Conservation (phyloP, 2,113 vertebrate genomes). For the Cavia aperea region DNA sequence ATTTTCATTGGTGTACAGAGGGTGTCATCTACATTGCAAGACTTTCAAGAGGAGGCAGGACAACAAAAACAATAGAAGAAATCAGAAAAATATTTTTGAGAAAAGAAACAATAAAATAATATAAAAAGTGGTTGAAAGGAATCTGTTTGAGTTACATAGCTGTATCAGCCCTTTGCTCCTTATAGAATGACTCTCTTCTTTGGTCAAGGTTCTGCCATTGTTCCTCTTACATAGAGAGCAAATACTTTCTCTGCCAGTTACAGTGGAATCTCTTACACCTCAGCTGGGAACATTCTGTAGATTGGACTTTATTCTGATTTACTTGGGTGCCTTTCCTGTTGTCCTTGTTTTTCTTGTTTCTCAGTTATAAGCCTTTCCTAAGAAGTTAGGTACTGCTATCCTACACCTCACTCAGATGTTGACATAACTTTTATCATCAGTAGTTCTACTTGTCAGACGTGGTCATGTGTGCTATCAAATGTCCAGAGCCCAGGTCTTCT, state of each 20-base stretch:
- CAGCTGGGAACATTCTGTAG: slow-evolving; percentile 52
- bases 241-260: slow-evolving; percentile 57
- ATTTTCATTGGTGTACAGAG: slow-evolving; percentile 32
- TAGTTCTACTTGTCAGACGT: slow-evolving; percentile 39
- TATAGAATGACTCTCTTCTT: slow-evolving; percentile 18
- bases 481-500: slow-evolving; percentile 11
- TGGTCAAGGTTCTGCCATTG: slow-evolving; percentile 29
- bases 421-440: slow-evolving; percentile 52
- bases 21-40: background rate
- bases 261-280: slow-evolving; percentile 49
- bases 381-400: slow-evolving; percentile 17
- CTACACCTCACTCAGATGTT: slow-evolving; percentile 33
- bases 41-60: background rate
- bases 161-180: background rate
- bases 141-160: background rate
- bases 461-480: slow-evolving; percentile 6
- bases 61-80: slow-evolving; percentile 7
- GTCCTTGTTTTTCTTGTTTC: slow-evolving; percentile 33
- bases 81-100: background rate
- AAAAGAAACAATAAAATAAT: background rate
- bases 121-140: background rate
- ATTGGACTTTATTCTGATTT: slow-evolving; percentile 12
- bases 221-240: slow-evolving; percentile 49
- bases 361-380: slow-evolving; percentile 24
- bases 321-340: slow-evolving; percentile 44